These are phyloP conservation scores for Poecile atricapillus DNA, from an alignment of 2,113 vertebrate genomes.

Conservation along the genomic window DNA sequence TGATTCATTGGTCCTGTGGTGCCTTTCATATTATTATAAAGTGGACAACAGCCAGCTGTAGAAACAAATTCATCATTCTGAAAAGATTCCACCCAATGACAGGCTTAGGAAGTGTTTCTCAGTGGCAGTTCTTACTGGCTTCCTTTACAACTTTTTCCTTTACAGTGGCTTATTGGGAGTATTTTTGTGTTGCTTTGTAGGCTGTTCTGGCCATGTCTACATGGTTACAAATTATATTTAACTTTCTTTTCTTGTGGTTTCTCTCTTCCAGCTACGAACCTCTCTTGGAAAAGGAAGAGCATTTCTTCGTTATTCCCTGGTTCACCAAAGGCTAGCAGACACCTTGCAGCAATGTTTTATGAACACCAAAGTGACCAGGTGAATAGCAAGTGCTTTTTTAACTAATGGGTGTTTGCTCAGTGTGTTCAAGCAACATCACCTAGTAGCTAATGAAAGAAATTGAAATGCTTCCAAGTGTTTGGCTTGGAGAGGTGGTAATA, in stretches of 20 bases:
- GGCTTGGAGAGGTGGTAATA: conserved; percentile 12
- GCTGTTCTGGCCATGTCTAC: background rate
- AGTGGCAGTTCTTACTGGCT: background rate
- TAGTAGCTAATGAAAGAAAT: background rate
- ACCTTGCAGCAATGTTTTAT: conserved; percentile 95
- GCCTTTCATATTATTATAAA: background rate
- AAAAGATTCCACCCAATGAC: background rate
- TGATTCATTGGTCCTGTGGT: background rate
- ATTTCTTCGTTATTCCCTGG: conserved; percentile 91
- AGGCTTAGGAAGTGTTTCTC: background rate
- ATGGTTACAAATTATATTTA: background rate
- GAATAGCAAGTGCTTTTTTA: background rate
- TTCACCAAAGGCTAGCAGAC: conserved; percentile 94
- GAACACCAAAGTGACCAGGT: conserved; percentile 92
- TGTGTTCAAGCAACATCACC: background rate
- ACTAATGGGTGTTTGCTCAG: background rate
- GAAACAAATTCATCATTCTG: background rate
- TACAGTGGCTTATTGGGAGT: background rate
- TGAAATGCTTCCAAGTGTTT: background rate
- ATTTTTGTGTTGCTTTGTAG: background rate
- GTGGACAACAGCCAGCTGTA: background rate
- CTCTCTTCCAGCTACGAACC: conserved; percentile 83
- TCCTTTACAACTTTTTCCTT: background rate
- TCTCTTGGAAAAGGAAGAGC: conserved; percentile 94
- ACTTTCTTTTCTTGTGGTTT: conserved; percentile 35